A percentile compares a stretch with the other conserved stretches of the same genome.
Conservation (phyloP, 2,113 vertebrate genomes). For the Burhinus bistriatus region DNA sequence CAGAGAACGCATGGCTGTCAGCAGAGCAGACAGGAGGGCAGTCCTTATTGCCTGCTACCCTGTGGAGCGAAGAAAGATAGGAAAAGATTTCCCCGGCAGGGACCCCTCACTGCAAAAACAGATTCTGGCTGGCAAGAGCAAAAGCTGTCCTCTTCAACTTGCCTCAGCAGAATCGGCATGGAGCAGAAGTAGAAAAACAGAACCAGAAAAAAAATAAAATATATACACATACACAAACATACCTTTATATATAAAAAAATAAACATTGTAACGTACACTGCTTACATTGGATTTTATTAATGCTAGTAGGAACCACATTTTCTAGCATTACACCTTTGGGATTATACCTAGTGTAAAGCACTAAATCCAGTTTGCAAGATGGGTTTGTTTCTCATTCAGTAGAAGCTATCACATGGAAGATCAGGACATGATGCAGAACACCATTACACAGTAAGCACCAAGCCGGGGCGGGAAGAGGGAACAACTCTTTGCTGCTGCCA, state of each 20-base stretch:
- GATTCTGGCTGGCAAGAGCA: constrained; percentile 13
- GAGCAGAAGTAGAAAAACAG: not conserved
- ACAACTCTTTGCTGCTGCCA: not conserved
- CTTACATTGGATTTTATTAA: not conserved
- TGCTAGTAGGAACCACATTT: not conserved
- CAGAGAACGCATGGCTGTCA: not conserved
- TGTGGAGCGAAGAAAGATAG: not conserved
- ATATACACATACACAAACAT: not conserved
- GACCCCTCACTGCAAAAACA: constrained; percentile 20
- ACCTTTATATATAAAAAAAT: not conserved
- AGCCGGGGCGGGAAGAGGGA: not conserved
- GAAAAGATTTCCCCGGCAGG: constrained; percentile 18
- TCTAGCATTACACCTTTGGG: not conserved
- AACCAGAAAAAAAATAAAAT: not conserved
- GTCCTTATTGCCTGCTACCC: not conserved
- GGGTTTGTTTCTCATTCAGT: not conserved
- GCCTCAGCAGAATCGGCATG: not conserved
- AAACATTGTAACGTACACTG: not conserved
- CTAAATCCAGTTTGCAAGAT: not conserved
- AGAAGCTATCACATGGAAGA: not conserved
- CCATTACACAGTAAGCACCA: not conserved
- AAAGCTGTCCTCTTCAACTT: not conserved
- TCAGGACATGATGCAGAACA: not conserved
- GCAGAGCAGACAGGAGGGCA: constrained; percentile 9
- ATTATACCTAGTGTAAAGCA: not conserved